Base-by-base conservation (phyloP, 2,113 vertebrate species). In the Ovibos moschatus region DNA sequence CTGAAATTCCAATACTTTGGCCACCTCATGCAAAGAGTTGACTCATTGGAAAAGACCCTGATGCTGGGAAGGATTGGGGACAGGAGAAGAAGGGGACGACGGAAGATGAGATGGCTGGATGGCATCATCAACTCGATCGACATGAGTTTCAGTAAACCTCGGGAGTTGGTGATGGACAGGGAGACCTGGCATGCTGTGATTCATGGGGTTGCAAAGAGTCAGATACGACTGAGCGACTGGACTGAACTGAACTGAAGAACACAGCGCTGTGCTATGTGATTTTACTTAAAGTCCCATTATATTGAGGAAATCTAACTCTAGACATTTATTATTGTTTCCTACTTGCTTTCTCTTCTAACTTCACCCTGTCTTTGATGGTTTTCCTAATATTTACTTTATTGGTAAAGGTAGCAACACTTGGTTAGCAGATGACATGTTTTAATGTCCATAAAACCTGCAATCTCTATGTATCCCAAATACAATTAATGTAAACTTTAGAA, bases 341-440 rank as follows among this genome's bases (percentile, higher is more conserved):
- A 53, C 50, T 95, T 91, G 51, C 47, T 84, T 94, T 82, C 43
- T 91, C 11, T 14, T 87, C 71, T 97, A 93, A 71, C 79, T 60
- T 93, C 2, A 71, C 15, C 50, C 33, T 67, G 50, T 25, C 60
- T 94, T 86, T 36, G 21, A 58, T 33, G 7, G 40, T 82, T 96
- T 96, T 55, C 58, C 57, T 60, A 92, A 64, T 27, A 58, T 87
- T 92, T 97, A 43, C n/a, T 89, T 86, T 76, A 67, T 81, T 64
- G 13, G 23, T 87, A 92, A 82, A 90, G 21, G 21, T 50, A 90
- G 28, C 23, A 91, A 94, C 21, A 89, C 17, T 45, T 91, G 23
- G 33, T 16, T 83, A 89, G 50, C 27, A 83, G 78, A 74, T 36
- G 28, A 78, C n/a, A 62, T 30, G 76, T 94, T 96, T 97, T 90